A percentile compares a stretch with the other conserved stretches of the same genome.
Conservation (phyloP, 2,113 vertebrate genomes). For the Cariama cristata region DNA sequence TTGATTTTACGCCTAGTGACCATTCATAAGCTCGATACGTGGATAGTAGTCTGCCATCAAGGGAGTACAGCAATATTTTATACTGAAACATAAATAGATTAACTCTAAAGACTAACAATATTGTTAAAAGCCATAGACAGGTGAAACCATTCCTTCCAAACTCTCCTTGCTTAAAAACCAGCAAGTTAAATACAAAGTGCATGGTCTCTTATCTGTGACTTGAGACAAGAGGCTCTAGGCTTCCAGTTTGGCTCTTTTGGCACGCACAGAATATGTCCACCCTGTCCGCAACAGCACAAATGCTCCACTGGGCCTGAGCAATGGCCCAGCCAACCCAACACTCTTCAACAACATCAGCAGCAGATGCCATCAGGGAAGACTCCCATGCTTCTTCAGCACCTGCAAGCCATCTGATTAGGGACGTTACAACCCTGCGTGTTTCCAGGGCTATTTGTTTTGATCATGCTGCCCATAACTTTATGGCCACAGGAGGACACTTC, state of each 20-base stretch:
- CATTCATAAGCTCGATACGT: constrained; percentile 89
- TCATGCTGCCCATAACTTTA: neutral
- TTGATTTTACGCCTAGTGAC: constrained; percentile 90
- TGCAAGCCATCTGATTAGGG: no score
- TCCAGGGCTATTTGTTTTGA: neutral
- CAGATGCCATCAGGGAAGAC: neutral
- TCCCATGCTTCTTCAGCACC: neutral
- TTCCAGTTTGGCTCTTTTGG: neutral
- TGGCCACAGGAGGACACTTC: neutral
- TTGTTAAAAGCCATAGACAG: neutral
- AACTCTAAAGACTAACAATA: neutral
- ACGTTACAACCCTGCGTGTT: neutral
- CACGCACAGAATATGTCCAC: neutral
- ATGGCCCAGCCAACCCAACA: neutral
- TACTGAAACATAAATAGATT: constrained; percentile 79
- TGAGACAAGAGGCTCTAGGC: neutral
- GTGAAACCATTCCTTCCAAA: neutral
- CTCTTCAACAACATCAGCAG: neutral
- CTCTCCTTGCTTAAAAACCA: neutral
- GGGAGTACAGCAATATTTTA: constrained; percentile 91
- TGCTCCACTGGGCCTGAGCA: neutral
- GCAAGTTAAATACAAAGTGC: neutral
- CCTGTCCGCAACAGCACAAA: neutral
- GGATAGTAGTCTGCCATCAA: constrained; percentile 91
- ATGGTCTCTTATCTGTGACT: neutral